A percentile compares a stretch with the other conserved stretches of the same genome.
These are phyloP conservation scores for Enteromius argenteus DNA, from an alignment of 2,797 vertebrate genomes.

Conservation along the genomic window DNA sequence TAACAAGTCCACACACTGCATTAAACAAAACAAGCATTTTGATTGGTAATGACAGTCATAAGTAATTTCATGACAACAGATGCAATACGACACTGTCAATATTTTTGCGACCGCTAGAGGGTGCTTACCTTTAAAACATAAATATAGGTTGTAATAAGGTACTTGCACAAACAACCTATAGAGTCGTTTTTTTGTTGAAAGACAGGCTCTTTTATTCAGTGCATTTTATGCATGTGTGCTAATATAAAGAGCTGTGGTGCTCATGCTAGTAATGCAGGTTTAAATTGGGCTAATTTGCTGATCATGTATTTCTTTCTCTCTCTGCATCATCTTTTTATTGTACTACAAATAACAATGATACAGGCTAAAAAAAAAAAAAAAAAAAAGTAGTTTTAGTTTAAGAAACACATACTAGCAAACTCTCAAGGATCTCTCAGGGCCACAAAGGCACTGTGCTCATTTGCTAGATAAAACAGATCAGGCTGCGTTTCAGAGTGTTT, in stretches of 20 bases:
- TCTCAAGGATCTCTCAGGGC: conserved; percentile 48
- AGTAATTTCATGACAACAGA: too few species aligned
- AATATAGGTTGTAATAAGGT: too few species aligned
- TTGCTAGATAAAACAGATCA: conserved; percentile 74
- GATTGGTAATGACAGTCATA: too few species aligned
- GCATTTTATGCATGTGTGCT: neutral
- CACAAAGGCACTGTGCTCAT: conserved; percentile 64
- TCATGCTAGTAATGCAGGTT: neutral
- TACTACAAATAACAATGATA: neutral
- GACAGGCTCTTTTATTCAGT: neutral
- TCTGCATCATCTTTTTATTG: neutral
- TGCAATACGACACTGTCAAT: too few species aligned
- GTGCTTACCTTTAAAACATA: too few species aligned
- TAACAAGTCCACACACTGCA: too few species aligned
- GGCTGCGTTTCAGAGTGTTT: conserved; percentile 72
- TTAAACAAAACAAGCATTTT: too few species aligned
- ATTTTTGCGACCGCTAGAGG: too few species aligned
- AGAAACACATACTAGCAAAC: neutral
- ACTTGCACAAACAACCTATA: too few species aligned
- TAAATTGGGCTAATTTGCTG: neutral
- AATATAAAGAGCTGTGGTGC: neutral
- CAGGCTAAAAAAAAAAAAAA: neutral
- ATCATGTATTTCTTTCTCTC: neutral
- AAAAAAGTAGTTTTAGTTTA: neutral
- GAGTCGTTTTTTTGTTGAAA: too few species aligned